These are phyloP conservation scores for Parazoanthus darwini DNA, from an alignment of 92 coral and sea anemone species.

Conservation along the genomic window DNA sequence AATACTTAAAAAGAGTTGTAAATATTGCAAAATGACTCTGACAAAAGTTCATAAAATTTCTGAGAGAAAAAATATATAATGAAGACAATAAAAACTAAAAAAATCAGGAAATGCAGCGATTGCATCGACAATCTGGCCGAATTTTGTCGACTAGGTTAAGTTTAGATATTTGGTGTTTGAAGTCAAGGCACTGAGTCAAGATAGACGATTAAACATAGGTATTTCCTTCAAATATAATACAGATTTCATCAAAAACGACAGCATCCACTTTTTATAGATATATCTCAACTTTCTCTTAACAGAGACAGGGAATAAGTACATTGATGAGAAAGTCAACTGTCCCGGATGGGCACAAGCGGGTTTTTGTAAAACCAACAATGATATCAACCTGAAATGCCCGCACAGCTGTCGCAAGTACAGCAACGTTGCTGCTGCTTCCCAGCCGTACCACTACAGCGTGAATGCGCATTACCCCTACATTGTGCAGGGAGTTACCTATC, in stretches of 20 bases:
- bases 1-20: too few relatives aligned
- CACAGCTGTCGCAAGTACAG: conserved; percentile 64
- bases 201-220: background rate
- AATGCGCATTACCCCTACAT: conserved; percentile 50
- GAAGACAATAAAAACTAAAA: too few relatives aligned
- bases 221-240: too few relatives aligned
- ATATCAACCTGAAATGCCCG: conserved; percentile 48
- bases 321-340: conserved; percentile 57
- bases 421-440: conserved; percentile 27
- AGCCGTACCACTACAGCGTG: conserved; percentile 45
- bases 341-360: conserved; percentile 62
- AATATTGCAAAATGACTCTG: too few relatives aligned
- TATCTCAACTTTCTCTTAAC: background rate
- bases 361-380: conserved; percentile 49
- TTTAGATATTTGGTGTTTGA: background rate
- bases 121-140: too few relatives aligned
- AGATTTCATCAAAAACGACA: background rate
- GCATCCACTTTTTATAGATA: background rate
- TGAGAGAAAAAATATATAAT: too few relatives aligned
- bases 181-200: background rate
- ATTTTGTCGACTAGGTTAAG: too few relatives aligned
- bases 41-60: too few relatives aligned
- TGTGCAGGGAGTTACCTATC: conserved; percentile 23
- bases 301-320: conserved; percentile 2
- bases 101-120: too few relatives aligned